Evolutionary conservation across 1,140 invertebrate species (phyloP).

Genomic region (Conus betulinus): DNA sequence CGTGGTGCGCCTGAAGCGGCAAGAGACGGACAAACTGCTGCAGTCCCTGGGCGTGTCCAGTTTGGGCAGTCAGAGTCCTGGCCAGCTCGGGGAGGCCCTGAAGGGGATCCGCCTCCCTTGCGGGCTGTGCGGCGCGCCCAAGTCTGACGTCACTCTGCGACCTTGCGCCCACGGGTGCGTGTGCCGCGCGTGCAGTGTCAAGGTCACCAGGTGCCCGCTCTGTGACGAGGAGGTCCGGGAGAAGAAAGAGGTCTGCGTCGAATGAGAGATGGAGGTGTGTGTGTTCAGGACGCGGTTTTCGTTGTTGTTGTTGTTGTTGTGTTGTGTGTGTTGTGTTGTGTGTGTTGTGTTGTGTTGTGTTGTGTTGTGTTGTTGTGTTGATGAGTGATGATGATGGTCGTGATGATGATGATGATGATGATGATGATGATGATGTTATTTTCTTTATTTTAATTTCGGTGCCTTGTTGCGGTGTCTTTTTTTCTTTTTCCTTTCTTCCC

Average conservation of each 20-base stretch:
- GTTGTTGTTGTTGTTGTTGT: neutral
- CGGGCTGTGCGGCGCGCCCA: slow-evolving; percentile 15
- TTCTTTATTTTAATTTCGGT: too few species aligned
- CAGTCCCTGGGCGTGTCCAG: neutral
- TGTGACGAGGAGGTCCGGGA: slow-evolving; percentile 20
- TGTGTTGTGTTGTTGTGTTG: too few species aligned
- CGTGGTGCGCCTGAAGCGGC: neutral
- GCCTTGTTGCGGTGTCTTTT: too few species aligned
- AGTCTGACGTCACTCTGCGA: slow-evolving; percentile 16
- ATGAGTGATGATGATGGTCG: too few species aligned
- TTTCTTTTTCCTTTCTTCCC: too few species aligned
- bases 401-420: too few species aligned
- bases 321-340: neutral
- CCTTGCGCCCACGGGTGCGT: slow-evolving; percentile 28
- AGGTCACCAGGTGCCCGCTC: slow-evolving; percentile 16
- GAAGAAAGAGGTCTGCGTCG: neutral
- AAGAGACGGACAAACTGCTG: neutral
- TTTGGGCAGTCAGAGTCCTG: neutral
- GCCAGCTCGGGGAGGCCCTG: neutral
- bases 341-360: too few species aligned
- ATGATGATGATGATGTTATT: too few species aligned
- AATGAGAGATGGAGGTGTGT: neutral
- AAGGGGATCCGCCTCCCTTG: slow-evolving; percentile 24
- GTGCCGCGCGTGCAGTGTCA: slow-evolving; percentile 26
- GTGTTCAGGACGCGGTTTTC: neutral